Conservation (phyloP, 2,113 vertebrate species). For the Microtus ochrogaster region DNA sequence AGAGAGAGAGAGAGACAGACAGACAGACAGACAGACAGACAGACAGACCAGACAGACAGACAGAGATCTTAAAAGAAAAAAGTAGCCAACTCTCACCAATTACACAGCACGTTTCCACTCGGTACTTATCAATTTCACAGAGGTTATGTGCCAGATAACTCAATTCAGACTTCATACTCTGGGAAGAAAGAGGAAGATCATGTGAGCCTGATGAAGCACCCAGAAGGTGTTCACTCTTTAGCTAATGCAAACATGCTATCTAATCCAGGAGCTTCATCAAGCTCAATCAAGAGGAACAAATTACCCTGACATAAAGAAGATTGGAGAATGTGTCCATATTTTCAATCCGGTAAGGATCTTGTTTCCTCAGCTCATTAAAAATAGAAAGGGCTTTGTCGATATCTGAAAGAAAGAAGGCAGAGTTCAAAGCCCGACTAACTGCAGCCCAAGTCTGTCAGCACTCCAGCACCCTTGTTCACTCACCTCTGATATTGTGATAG, state of each 20-base stretch:
- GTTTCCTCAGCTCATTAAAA: conserved; percentile 96
- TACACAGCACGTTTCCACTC: conserved; percentile 99
- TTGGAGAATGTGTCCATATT: conserved; percentile 99
- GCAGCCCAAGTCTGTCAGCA: neutral
- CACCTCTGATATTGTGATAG: conserved; percentile 99
- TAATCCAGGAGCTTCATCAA: conserved; percentile 20
- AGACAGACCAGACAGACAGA: neutral
- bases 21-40: neutral
- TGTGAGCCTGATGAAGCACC: conserved; percentile 28
- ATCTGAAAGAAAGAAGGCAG: conserved; percentile 87
- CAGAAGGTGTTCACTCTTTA: conserved; percentile 12
- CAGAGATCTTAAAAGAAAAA: conserved; percentile 9
- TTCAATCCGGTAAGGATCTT: conserved; percentile 98
- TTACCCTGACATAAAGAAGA: conserved; percentile 97
- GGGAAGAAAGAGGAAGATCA: conserved; percentile 64
- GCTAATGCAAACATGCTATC: conserved; percentile 29
- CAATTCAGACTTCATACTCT: conserved; percentile 99
- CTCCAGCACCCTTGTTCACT: conserved; percentile 65
- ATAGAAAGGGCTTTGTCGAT: conserved; percentile 98
- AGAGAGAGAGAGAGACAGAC: too few species aligned
- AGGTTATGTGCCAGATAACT: conserved; percentile 98
- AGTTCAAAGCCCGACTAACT: conserved; percentile 54
- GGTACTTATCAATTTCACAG: conserved; percentile 99
- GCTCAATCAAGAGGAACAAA: conserved; percentile 58
- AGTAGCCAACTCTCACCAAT: conserved; percentile 91